Conservation (phyloP, 2,888 invertebrate genomes). For the Acrobasis repandana region DNA sequence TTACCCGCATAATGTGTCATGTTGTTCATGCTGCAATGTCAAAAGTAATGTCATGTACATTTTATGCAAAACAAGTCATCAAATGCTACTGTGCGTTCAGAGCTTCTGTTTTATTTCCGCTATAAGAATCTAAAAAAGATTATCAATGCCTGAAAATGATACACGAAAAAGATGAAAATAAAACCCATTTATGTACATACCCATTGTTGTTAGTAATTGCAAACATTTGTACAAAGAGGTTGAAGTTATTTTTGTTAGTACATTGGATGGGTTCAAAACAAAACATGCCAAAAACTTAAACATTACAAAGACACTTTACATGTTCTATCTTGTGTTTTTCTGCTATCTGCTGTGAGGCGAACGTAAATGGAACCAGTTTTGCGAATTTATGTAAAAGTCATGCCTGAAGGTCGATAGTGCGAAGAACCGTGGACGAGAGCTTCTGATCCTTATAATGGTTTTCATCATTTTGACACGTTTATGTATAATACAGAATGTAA, state of each 20-base stretch:
- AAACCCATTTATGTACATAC: background rate
- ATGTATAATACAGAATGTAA: background rate
- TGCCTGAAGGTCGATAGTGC: constrained; percentile 59
- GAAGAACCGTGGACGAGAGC: constrained; percentile 50
- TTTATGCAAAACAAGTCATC: background rate
- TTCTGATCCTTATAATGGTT: constrained; percentile 42
- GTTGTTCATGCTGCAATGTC: constrained; percentile 23
- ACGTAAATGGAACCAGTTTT: constrained; percentile 53
- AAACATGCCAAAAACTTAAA: background rate
- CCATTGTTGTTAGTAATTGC: too few species aligned
- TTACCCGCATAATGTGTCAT: constrained; percentile 18
- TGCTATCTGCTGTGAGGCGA: constrained; percentile 33
- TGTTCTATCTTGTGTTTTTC: constrained; percentile 37
- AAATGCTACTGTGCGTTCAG: background rate
- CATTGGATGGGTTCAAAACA: background rate
- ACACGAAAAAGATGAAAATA: background rate
- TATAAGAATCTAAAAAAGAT: too few species aligned
- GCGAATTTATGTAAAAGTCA: constrained; percentile 55
- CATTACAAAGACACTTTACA: background rate
- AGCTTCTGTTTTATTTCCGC: too few species aligned
- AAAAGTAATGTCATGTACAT: constrained; percentile 10
- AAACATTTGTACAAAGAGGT: background rate
- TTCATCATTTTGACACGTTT: constrained; percentile 1
- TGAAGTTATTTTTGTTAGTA: background rate
- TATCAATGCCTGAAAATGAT: background rate